Percentiles rank a stretch among this genome's conserved stretches.
phyloP scores from a whole-genome alignment of 92 coral and sea anemone genomes.

The Hydrozoanthus gracilis region DNA sequence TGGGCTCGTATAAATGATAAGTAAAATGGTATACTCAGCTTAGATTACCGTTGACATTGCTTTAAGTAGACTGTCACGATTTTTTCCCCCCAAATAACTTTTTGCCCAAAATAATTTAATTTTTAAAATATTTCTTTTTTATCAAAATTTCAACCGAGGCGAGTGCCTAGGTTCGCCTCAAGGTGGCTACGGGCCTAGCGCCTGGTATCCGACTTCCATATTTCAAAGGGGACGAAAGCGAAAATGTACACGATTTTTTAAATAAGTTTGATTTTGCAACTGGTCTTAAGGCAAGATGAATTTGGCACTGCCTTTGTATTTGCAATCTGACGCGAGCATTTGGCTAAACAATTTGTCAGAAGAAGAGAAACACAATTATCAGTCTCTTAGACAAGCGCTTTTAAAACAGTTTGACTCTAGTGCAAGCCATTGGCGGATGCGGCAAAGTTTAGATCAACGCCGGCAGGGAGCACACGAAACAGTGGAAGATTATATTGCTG shows the following conservation, averaged over 20 bases:
- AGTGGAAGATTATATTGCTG: not conserved
- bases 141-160: too few relatives aligned
- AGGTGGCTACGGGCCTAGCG: too few relatives aligned
- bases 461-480: not conserved
- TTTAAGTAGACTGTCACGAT: too few relatives aligned
- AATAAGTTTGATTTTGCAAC: not conserved
- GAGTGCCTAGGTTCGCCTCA: too few relatives aligned
- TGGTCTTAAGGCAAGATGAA: not conserved
- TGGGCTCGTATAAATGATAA: too few relatives aligned
- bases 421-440: not conserved
- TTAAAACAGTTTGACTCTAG: not conserved
- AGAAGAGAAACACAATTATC: not conserved
- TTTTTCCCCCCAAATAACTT: too few relatives aligned
- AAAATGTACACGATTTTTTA: not conserved
- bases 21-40: too few relatives aligned
- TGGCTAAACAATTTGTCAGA: not conserved
- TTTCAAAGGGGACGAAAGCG: constrained; percentile 11
- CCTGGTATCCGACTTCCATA: not conserved
- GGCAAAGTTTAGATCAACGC: not conserved
- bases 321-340: constrained; percentile 7
- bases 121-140: too few relatives aligned
- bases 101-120: too few relatives aligned
- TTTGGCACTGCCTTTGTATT: not conserved
- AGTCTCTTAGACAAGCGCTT: not conserved
- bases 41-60: too few relatives aligned